Base-by-base conservation (phyloP, 2,113 vertebrate genomes). In the Siniperca chuatsi region DNA sequence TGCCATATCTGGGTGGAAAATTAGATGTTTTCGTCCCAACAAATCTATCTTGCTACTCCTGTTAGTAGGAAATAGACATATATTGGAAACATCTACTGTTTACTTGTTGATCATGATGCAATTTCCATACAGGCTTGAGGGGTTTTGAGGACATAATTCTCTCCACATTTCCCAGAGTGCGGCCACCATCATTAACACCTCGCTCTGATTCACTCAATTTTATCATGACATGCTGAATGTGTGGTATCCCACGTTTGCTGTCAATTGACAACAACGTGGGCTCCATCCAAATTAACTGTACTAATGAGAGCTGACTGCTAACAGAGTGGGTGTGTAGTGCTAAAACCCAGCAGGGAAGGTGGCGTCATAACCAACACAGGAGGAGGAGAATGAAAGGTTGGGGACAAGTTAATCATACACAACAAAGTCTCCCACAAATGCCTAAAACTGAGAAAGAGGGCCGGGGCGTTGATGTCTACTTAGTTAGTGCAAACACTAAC, bases 281-380 rank as follows among this genome's bases (percentile, higher is more conserved):
- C 69, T 60, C 29, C 5, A 0, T 81, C 64, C n/a, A 68, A 57
- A 83, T 62, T 18, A 73, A 54, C 62, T 4, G 80, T 1, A 35
- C 86, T 73, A 71, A 83, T 82, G 82, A 80, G 76, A 87, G 52
- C 58, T 42, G 86, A 79, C 78, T 60, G 57, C 21, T 33, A 55
- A 79, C 60, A 13, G 68, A 84, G 92, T 90, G 76, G 82, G 88
- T 69, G 89, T 76, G 74, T 2, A 13, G 85, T 11, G 86, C 18
- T 48, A 54, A 48, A 86, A 86, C 18, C 57, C 90, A 90, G 88
- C 84, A 44, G 74, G 86, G 50, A 35, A 13, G 72, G 73, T 21
- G 72, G 74, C 80, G 68, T 81, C 83, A 61, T 46, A 48, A 64
- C 60, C 29, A 52, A 55, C 65, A 65, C 37, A 52, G 65, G 80